Conservation (phyloP, 2,797 vertebrate genomes). For the Myotis myotis region DNA sequence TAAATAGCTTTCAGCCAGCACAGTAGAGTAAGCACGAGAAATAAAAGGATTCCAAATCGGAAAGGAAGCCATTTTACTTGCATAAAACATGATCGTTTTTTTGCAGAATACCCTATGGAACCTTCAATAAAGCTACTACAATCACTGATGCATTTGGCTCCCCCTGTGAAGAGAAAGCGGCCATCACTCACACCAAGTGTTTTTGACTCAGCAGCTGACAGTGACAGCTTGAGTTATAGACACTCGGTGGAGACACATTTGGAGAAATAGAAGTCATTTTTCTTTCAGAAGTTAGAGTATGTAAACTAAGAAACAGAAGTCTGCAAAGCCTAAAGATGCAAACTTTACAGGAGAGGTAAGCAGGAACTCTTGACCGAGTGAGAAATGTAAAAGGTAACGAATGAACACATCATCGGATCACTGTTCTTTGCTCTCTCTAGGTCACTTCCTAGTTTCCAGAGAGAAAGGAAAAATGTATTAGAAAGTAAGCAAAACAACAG, state of each 20-base stretch:
- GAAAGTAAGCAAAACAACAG: neutral
- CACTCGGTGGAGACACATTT: slow-evolving; percentile 48
- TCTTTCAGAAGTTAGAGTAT: slow-evolving; percentile 20
- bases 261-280: slow-evolving; percentile 52
- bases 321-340: neutral
- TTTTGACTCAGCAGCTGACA: slow-evolving; percentile 19
- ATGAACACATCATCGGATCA: neutral
- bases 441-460: neutral
- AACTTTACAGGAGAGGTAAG: neutral
- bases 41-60: neutral
- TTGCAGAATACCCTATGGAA: neutral
- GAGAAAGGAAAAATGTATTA: neutral
- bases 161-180: neutral
- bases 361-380: neutral
- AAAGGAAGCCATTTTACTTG: neutral
- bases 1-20: neutral
- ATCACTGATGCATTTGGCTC: neutral
- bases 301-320: slow-evolving; percentile 26
- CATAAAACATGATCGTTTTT: neutral
- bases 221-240: slow-evolving; percentile 51
- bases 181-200: neutral
- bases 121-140: neutral
- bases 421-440: slow-evolving; percentile 1
- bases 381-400: neutral
- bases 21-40: neutral